These are phyloP conservation scores for Zoanthus sansibaricus DNA, from an alignment of 92 coral and sea anemone genomes.

Conservation along the genomic window DNA sequence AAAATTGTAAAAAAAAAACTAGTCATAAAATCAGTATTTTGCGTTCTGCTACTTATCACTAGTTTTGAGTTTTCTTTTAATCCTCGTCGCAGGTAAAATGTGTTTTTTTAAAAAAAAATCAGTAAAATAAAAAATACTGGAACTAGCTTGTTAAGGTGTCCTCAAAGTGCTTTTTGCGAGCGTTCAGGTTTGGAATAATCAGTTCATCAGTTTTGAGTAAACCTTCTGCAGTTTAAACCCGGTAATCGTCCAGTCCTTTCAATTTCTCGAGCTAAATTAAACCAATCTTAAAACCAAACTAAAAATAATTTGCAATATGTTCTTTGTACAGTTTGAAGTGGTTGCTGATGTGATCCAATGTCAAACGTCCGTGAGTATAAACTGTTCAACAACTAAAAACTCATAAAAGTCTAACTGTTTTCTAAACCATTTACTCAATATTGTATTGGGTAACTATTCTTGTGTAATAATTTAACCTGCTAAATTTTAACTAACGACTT, in stretches of 20 bases:
- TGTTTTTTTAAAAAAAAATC: too few relatives aligned
- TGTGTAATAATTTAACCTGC: not conserved
- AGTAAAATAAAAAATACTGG: too few relatives aligned
- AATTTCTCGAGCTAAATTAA: not conserved
- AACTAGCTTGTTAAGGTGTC: too few relatives aligned
- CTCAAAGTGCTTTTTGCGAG: too few relatives aligned
- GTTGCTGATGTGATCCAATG: slow-evolving; percentile 83
- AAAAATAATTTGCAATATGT: slow-evolving; percentile 32
- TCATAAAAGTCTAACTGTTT: slow-evolving; percentile 13
- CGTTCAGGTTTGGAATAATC: too few relatives aligned
- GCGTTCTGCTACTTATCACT: not conserved
- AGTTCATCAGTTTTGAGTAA: too few relatives aligned
- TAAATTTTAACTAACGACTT: not conserved
- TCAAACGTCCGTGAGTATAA: slow-evolving; percentile 74
- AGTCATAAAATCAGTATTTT: not conserved
- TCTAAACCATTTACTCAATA: not conserved
- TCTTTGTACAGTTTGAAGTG: slow-evolving; percentile 78
- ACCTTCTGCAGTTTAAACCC: too few relatives aligned
- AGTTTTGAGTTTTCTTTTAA: too few relatives aligned
- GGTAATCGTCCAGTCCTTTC: not conserved
- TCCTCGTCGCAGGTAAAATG: too few relatives aligned
- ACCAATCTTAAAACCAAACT: slow-evolving; percentile 10
- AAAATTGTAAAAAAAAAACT: not conserved
- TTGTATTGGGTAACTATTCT: not conserved
- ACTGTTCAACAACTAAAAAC: not conserved